These are phyloP conservation scores for Cossypha heuglini DNA, from an alignment of 2,797 vertebrate species.

Conservation along the genomic window DNA sequence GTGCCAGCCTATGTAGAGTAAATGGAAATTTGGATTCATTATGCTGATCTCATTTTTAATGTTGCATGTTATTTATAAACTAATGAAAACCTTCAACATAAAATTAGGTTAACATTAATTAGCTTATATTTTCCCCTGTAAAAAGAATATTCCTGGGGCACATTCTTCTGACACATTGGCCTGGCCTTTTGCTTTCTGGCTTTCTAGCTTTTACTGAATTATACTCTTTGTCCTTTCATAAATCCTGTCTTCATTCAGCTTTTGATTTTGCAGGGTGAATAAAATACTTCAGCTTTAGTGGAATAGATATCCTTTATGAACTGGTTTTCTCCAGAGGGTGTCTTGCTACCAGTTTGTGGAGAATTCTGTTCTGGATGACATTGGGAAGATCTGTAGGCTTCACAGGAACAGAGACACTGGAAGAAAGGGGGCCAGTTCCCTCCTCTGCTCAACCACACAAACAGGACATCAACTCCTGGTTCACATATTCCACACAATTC, in stretches of 20 bases:
- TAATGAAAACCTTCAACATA: neutral
- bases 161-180: neutral
- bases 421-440: neutral
- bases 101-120: neutral
- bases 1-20: accelerated
- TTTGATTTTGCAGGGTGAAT: neutral
- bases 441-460: neutral
- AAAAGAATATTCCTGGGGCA: neutral
- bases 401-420: neutral
- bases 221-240: neutral
- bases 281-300: neutral
- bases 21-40: neutral
- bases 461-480: neutral
- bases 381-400: neutral
- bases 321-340: neutral
- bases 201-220: neutral
- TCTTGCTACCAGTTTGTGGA: neutral
- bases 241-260: neutral
- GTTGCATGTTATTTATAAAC: neutral
- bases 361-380: neutral
- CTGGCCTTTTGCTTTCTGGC: neutral
- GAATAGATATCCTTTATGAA: neutral
- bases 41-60: neutral
- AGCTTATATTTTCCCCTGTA: neutral
- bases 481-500: neutral